These are phyloP conservation scores for Petrocephalus zakoni DNA, from an alignment of 2,113 vertebrate genomes.

Conservation along the genomic window DNA sequence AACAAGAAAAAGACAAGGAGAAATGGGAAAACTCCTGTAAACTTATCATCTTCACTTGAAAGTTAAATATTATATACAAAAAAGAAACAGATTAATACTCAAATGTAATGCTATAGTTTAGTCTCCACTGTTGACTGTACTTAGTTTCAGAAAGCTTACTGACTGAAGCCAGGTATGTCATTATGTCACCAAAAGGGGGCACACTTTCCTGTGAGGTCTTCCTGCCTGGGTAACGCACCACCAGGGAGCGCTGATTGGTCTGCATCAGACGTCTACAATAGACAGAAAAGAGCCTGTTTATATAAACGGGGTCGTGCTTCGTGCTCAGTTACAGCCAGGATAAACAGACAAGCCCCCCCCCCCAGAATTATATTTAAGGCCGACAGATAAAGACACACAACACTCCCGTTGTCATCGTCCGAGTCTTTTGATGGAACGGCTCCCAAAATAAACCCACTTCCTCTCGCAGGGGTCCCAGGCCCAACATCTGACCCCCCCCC, in stretches of 20 bases:
- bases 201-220: conserved; percentile 18
- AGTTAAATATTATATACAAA: background rate
- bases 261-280: background rate
- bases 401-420: conserved; percentile 32
- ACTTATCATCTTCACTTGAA: background rate
- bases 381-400: conserved; percentile 37
- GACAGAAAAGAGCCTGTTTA: conserved; percentile 22
- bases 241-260: background rate
- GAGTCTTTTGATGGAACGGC: conserved; percentile 41
- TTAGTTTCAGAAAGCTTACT: background rate
- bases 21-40: background rate
- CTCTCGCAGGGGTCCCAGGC: conserved; percentile 28
- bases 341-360: conserved; percentile 32
- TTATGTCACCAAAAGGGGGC: conserved; percentile 32
- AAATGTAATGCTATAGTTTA: background rate
- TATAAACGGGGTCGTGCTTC: conserved; percentile 25
- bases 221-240: background rate
- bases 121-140: background rate
- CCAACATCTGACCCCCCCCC: conserved; percentile 24
- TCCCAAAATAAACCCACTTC: conserved; percentile 45
- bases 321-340: conserved; percentile 30
- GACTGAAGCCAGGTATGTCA: background rate
- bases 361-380: conserved; percentile 31
- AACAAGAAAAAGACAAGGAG: too few relatives aligned
- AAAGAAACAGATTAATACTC: background rate